Base-by-base conservation (phyloP, 1,140 invertebrate genomes). In the Drosophila yakuba region DNA sequence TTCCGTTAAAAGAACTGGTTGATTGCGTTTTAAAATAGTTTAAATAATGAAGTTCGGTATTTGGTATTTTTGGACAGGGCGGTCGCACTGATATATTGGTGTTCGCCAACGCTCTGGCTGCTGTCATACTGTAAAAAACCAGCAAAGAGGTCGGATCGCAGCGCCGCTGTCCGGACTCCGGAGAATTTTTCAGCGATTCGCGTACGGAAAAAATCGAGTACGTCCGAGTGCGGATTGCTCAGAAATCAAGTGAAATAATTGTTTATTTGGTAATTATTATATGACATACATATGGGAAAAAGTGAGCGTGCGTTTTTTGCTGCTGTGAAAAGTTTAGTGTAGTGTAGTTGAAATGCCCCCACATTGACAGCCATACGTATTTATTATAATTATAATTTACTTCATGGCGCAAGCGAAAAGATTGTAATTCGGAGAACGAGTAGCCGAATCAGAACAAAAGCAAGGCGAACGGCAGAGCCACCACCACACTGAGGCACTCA, bases 341-440 rank as follows among this genome's bases (percentile, higher is more conserved):
- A 36, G 47, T 41, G 48, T 25, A 25, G 23, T 25, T 25, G 25
- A 4, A 25, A 4, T 25, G 41, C 48, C 7, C 25, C 41, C 43
- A 45, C 20, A 41, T 55, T 66, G 57, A 56, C 56, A 57, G 72
- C 54, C 41, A 69, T 76, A 73, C 52, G 58, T 76, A 89, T 83
- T 84, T 77, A 88, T 83, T 83, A 89, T 89, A 83, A 80, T 88
- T 89, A 74, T 80, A 88, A 85, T 74, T 77, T 73, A 80, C 73
- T 80, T 50, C 35, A 66, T 64, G 62, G 63, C 79, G 55, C 60
- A 74, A 74, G 68, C 62, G 57, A 82, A 78, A 77, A 74, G 41
- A 64, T 47, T 78, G 57, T 78, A 74, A 85, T 67, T 78, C 64
- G 41, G 51, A 63, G 67, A 61, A 59, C 41, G 63, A 55, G 44